Conservation (phyloP, 2,888 invertebrate species). For the Drosophila borealis region DNA sequence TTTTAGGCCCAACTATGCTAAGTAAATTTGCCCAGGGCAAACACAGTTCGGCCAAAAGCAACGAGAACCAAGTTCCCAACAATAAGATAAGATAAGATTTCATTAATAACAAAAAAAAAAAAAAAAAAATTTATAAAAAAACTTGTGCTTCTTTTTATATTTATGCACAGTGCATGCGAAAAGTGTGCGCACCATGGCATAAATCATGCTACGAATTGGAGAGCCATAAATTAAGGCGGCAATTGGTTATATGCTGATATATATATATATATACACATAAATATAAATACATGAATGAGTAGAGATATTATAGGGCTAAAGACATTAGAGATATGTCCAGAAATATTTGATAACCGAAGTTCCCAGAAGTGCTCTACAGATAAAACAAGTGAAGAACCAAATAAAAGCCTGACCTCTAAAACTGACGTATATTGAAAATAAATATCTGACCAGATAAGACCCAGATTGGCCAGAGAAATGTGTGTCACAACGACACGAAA, state of each 20-base stretch:
- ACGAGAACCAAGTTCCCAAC: slow-evolving; percentile 17
- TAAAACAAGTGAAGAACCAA: background rate
- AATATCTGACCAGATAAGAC: background rate
- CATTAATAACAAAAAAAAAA: slow-evolving; percentile 40
- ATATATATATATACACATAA: background rate
- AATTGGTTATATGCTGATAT: slow-evolving; percentile 10
- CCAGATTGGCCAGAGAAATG: background rate
- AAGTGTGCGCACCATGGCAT: slow-evolving; percentile 20
- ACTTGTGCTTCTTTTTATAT: slow-evolving; percentile 20
- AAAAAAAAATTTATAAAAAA: background rate
- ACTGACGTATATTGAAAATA: too few relatives aligned
- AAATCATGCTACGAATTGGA: slow-evolving; percentile 6
- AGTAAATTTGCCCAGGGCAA: slow-evolving; percentile 59
- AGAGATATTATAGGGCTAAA: background rate
- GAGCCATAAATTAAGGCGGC: slow-evolving; percentile 33
- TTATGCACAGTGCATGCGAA: slow-evolving; percentile 31
- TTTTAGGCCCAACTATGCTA: slow-evolving; percentile 66
- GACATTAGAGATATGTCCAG: background rate
- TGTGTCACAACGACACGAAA: background rate
- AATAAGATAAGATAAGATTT: slow-evolving; percentile 64
- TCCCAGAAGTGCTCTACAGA: background rate
- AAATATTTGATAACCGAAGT: background rate
- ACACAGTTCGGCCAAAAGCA: slow-evolving; percentile 42
- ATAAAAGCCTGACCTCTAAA: too few relatives aligned
- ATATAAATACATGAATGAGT: background rate